These are phyloP conservation scores for Dasypus novemcinctus DNA, from an alignment of 2,113 vertebrate species.

Conservation along the genomic window DNA sequence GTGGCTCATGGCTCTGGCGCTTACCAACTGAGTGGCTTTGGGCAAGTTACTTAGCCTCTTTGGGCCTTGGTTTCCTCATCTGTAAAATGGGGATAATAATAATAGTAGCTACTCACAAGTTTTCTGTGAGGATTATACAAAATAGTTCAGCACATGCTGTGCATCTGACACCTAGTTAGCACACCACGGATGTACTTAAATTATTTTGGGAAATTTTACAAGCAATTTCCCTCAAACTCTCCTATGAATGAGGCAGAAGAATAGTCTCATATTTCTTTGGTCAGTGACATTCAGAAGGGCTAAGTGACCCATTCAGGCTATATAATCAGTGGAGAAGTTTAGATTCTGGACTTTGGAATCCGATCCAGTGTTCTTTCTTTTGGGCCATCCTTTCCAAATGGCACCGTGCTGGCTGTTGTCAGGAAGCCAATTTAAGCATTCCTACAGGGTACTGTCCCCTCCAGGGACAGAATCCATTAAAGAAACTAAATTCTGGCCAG, in stretches of 20 bases:
- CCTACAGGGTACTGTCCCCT: constrained; percentile 20
- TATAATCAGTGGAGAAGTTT: not conserved
- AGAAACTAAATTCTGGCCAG: constrained; percentile 20
- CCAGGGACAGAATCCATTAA: constrained; percentile 6
- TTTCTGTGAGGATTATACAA: not conserved
- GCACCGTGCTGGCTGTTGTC: not conserved
- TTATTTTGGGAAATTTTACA: not conserved
- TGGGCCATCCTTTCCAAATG: constrained; percentile 1
- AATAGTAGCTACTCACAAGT: not conserved
- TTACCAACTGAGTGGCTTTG: not conserved
- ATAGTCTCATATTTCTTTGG: not conserved
- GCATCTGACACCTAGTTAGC: not conserved
- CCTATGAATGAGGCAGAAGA: not conserved
- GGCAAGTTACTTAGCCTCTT: not conserved
- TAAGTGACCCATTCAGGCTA: not conserved
- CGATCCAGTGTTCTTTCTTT: not conserved
- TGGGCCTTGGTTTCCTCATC: not conserved
- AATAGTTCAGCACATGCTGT: not conserved
- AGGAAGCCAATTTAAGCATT: constrained; percentile 41
- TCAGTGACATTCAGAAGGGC: not conserved
- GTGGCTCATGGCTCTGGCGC: not conserved
- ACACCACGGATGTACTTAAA: not conserved
- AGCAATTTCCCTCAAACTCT: not conserved
- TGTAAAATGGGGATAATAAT: not conserved
- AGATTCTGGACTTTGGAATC: not conserved